These are phyloP conservation scores for Chloromyia formosa DNA, from an alignment of 2,888 invertebrate genomes.

Conservation along the genomic window DNA sequence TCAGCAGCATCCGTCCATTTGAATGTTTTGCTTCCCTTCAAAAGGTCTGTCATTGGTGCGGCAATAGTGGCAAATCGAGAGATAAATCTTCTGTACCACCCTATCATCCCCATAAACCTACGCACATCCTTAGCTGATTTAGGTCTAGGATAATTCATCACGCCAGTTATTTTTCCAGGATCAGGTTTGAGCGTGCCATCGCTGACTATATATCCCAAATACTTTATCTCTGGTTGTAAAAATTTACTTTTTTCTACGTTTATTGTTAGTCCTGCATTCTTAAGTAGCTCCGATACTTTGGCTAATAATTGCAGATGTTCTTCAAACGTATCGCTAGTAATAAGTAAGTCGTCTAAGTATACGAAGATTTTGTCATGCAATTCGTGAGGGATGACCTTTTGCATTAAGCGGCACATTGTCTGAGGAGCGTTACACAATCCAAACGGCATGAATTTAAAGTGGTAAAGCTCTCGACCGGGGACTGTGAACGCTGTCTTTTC, in stretches of 20 bases:
- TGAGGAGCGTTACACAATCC: conserved; percentile 22
- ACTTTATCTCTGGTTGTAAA: conserved; percentile 22
- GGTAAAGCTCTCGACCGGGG: not conserved
- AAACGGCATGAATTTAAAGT: conserved; percentile 16
- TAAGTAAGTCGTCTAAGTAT: conserved; percentile 31
- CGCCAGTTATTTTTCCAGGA: not conserved
- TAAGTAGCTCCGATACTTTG: not conserved
- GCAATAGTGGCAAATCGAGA: too few species aligned
- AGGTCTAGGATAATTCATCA: not conserved
- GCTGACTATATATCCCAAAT: conserved; percentile 37
- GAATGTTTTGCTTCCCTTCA: too few species aligned
- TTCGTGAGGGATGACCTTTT: conserved; percentile 24
- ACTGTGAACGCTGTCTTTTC: conserved; percentile 26
- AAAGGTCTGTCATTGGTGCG: too few species aligned
- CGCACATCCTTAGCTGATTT: not conserved
- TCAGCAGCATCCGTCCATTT: too few species aligned
- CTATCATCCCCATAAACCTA: not conserved
- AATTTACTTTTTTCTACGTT: conserved; percentile 10
- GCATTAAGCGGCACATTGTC: conserved; percentile 34
- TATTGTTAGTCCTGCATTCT: not conserved
- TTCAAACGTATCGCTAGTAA: not conserved
- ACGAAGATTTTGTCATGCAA: conserved; percentile 34
- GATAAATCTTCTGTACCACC: not conserved
- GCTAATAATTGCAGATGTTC: not conserved
- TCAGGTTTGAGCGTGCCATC: not conserved